Conservation (phyloP, 2,113 vertebrate species). For the Hystrix cristata region DNA sequence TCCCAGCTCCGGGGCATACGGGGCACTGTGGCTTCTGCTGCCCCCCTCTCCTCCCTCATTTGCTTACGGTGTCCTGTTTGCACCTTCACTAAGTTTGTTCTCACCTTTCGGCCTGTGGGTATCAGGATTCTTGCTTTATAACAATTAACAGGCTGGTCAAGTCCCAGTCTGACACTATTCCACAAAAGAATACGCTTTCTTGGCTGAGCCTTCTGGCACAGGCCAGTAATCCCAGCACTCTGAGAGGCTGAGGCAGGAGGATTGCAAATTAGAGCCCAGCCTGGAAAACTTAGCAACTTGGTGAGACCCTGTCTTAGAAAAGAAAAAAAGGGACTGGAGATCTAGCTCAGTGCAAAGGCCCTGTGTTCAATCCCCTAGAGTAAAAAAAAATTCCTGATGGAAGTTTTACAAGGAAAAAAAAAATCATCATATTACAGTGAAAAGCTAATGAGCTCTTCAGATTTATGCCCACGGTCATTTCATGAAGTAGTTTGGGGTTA, state of each 20-base stretch:
- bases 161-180: no score
- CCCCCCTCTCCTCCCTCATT: not conserved
- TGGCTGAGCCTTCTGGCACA: not conserved
- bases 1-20: not conserved
- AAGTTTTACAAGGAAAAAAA: not conserved
- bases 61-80: not conserved
- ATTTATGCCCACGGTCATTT: rapidly evolving
- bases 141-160: not conserved
- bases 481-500: not conserved
- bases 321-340: not conserved
- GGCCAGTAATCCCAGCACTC: not conserved
- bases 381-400: not conserved
- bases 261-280: not conserved
- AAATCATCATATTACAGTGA: not conserved
- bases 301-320: not conserved
- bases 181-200: not conserved
- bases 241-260: not conserved
- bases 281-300: not conserved
- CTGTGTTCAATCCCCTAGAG: not conserved
- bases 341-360: not conserved
- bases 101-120: not conserved
- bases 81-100: not conserved
- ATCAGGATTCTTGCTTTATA: not conserved
- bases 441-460: not conserved
- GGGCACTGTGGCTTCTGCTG: rapidly evolving